A percentile compares a stretch with the other conserved stretches of the same genome.
Evolutionary conservation across 2,888 invertebrate genomes (phyloP).

Genomic region (Limnephilus lunatus): DNA sequence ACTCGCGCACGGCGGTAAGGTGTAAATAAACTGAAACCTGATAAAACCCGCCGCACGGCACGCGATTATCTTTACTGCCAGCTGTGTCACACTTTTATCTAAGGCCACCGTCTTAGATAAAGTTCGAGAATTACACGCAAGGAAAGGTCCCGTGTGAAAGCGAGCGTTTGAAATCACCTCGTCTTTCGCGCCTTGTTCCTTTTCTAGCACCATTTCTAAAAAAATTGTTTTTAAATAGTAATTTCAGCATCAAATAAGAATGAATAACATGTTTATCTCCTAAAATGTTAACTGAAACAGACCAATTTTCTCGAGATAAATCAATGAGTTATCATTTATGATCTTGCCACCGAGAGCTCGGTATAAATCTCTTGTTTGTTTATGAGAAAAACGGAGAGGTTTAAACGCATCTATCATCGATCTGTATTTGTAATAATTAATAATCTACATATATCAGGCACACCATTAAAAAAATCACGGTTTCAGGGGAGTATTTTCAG

Average conservation of each 20-base stretch:
- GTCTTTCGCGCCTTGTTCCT: not conserved
- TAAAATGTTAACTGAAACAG: not conserved
- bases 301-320: not conserved
- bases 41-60: slow-evolving; percentile 20
- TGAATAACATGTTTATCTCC: not conserved
- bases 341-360: not conserved
- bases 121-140: slow-evolving; percentile 37
- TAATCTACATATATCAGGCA: not conserved
- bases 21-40: slow-evolving; percentile 48
- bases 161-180: not conserved
- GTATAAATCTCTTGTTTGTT: not conserved
- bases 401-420: not conserved
- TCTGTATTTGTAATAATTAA: not conserved
- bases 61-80: slow-evolving; percentile 50
- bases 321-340: not conserved
- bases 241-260: not conserved
- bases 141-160: slow-evolving; percentile 11
- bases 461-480: not conserved
- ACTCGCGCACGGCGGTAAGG: slow-evolving; percentile 15
- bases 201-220: not conserved
- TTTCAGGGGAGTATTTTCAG: not conserved
- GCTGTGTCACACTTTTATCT: slow-evolving; percentile 44
- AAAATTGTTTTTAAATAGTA: not conserved
- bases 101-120: slow-evolving; percentile 49
- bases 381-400: not conserved